These are phyloP conservation scores for Phyllopteryx taeniolatus DNA, from an alignment of 2,113 vertebrate species.

Conservation along the genomic window DNA sequence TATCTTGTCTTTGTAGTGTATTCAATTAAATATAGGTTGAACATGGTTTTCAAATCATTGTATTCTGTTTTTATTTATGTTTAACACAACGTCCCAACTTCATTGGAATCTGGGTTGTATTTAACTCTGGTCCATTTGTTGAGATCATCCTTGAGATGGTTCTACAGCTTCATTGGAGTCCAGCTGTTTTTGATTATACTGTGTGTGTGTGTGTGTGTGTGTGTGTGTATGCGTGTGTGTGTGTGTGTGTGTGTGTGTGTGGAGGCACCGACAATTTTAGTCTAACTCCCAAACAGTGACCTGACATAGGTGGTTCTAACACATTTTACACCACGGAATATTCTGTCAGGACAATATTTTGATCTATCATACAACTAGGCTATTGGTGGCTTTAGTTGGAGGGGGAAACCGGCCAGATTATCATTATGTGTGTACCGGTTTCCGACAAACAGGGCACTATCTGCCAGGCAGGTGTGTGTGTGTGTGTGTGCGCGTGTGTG, in stretches of 20 bases:
- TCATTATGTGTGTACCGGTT: constrained; percentile 8
- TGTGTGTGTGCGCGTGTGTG: background rate
- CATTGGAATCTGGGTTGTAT: no score
- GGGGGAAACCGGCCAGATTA: background rate
- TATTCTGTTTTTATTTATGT: no score
- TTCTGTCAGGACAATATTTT: background rate
- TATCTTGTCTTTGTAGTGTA: no score
- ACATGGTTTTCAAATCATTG: no score
- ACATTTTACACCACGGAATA: background rate
- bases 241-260: background rate
- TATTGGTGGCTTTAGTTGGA: background rate
- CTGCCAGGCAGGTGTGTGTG: constrained; percentile 64
- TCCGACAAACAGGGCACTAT: constrained; percentile 47
- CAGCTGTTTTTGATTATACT: no score
- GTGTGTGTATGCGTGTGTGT: background rate
- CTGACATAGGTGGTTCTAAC: no score
- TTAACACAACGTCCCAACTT: no score
- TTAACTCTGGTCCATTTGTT: no score
- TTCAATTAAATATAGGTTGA: no score
- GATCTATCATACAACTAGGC: background rate
- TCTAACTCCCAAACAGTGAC: background rate
- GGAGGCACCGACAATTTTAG: background rate
- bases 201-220: no score
- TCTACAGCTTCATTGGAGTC: no score
- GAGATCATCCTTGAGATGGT: no score